Percentiles rank a stretch among this genome's conserved stretches.
phyloP scores from a whole-genome alignment of 2,888 invertebrate species.

The Clepsis dumicolana region DNA sequence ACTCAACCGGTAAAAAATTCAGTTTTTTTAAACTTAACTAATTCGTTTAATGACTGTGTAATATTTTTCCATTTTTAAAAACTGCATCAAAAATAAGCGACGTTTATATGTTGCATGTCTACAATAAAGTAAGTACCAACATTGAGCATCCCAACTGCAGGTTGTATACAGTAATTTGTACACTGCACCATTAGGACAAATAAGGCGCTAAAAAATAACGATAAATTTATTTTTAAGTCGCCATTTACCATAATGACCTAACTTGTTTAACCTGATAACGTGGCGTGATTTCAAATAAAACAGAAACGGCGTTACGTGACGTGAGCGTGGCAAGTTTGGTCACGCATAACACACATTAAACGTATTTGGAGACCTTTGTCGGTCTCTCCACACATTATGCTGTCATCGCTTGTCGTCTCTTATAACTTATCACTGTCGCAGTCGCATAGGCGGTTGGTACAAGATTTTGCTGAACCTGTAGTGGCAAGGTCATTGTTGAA shows the following conservation, averaged over 20 bases:
- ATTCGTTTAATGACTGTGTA: no score
- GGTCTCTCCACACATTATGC: constrained; percentile 36
- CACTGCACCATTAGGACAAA: not conserved
- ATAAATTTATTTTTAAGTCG: constrained; percentile 29
- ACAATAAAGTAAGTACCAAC: no score
- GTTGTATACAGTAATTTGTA: not conserved
- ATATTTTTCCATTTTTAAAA: no score
- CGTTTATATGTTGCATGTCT: no score
- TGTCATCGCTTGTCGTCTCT: constrained; percentile 35
- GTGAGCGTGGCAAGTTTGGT: constrained; percentile 32
- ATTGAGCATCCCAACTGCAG: no score
- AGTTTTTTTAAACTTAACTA: no score
- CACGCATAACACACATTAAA: constrained; percentile 42
- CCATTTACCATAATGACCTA: constrained; percentile 29
- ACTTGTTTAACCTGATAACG: constrained; percentile 37
- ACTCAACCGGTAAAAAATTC: no score
- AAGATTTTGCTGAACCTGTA: not conserved
- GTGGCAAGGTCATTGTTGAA: no score
- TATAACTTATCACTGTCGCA: constrained; percentile 8
- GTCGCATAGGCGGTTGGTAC: not conserved
- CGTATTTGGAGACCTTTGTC: constrained; percentile 39
- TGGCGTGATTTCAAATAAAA: constrained; percentile 33
- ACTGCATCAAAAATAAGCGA: no score
- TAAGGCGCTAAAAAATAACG: constrained; percentile 1
- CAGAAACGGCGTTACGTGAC: constrained; percentile 30